Percentiles rank a stretch among this genome's conserved stretches.
Evolutionary conservation across 2,797 vertebrate genomes (phyloP).

Genomic region (Labroides dimidiatus): DNA sequence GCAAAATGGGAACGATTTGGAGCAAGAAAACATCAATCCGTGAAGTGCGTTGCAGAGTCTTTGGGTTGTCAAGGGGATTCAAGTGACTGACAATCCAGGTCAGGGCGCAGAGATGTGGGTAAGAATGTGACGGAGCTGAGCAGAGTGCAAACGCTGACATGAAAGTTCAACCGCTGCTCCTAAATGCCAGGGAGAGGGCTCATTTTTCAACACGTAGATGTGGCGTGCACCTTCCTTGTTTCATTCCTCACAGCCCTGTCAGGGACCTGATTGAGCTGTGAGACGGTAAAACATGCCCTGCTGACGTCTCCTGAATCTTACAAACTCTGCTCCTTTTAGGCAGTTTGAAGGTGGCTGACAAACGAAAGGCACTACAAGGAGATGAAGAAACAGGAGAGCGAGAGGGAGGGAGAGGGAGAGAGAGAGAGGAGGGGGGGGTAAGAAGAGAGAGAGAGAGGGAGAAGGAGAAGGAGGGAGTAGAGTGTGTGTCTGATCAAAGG

Average conservation of each 20-base stretch:
- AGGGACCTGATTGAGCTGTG: constrained; percentile 48
- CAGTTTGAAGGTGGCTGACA: constrained; percentile 54
- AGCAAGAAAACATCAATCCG: constrained; percentile 38
- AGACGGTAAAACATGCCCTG: constrained; percentile 12
- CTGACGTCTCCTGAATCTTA: constrained; percentile 38
- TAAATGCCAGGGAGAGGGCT: constrained; percentile 47
- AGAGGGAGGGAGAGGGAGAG: no score
- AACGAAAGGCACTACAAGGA: constrained; percentile 33
- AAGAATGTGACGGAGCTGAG: constrained; percentile 29
- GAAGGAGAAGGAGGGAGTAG: no score
- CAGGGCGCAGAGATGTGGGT: constrained; percentile 46
- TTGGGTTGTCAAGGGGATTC: constrained; percentile 49
- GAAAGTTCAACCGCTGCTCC: constrained; percentile 36
- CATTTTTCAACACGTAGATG: constrained; percentile 15
- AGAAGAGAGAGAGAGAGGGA: no score
- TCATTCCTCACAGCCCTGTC: constrained; percentile 30
- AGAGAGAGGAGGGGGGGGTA: no score
- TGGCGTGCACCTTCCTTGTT: background rate
- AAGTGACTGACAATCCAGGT: constrained; percentile 55
- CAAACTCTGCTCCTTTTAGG: constrained; percentile 47
- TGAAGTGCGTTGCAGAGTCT: constrained; percentile 27
- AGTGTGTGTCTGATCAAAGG: constrained; percentile 51
- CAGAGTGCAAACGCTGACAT: constrained; percentile 8
- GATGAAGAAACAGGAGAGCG: constrained; percentile 7
- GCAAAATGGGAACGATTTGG: background rate